A percentile compares a stretch with the other conserved stretches of the same genome.
These are phyloP conservation scores for Octopus sinensis DNA, from an alignment of 1,140 invertebrate species.

Conservation along the genomic window DNA sequence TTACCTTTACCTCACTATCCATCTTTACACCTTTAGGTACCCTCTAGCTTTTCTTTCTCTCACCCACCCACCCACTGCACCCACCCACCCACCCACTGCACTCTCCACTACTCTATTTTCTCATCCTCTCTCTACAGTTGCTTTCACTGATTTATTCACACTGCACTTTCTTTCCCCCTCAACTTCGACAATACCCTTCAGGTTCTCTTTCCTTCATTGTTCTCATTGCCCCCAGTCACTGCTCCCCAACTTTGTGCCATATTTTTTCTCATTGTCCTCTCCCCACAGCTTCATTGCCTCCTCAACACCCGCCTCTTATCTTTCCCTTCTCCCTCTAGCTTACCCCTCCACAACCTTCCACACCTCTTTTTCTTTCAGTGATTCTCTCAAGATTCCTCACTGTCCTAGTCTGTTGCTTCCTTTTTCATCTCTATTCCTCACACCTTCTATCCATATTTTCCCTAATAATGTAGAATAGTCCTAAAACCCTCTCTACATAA, in stretches of 20 bases:
- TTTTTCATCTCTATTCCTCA: background rate
- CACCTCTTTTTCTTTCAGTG: background rate
- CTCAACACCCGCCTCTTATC: background rate
- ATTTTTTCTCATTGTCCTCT: background rate
- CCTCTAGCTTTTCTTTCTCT: background rate
- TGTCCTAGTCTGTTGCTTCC: background rate
- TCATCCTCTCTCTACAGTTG: background rate
- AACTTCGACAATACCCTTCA: background rate
- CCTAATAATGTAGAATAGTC: background rate
- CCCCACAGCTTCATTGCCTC: background rate
- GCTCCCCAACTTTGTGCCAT: background rate
- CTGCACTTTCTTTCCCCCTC: background rate
- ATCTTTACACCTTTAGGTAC: too few species aligned
- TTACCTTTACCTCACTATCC: too few species aligned
- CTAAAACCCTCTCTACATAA: background rate
- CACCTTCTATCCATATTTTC: background rate
- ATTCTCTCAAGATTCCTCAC: background rate
- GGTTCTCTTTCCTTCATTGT: background rate
- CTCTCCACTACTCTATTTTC: background rate
- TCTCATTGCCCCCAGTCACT: background rate
- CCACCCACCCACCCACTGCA: too few species aligned
- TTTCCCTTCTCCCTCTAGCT: background rate
- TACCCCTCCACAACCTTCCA: background rate
- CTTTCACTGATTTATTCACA: background rate
- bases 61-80: background rate